These are phyloP conservation scores for Drosophila varians DNA, from an alignment of 1,140 invertebrate species.

Conservation along the genomic window DNA sequence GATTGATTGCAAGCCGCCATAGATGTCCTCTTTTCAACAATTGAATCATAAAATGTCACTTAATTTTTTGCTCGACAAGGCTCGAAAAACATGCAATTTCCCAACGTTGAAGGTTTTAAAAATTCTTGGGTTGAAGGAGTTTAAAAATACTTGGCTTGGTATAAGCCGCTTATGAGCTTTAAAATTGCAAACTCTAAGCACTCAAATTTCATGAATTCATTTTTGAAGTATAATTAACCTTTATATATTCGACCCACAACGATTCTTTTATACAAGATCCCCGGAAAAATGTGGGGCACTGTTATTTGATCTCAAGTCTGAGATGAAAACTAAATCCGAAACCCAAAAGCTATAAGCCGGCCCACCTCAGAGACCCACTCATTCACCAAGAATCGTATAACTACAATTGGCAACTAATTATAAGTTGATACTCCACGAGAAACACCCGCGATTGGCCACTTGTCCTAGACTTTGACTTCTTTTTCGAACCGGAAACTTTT, in stretches of 20 bases:
- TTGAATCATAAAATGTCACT: constrained; percentile 21
- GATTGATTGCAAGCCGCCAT: constrained; percentile 32
- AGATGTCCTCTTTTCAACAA: constrained; percentile 28
- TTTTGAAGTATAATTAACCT: constrained; percentile 12
- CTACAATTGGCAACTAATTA: constrained; percentile 45
- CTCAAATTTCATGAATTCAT: constrained; percentile 23
- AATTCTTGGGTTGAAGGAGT: no score
- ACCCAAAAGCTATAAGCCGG: constrained; percentile 25
- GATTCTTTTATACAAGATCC: constrained; percentile 19
- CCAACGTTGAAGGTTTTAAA: no score
- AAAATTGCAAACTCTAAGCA: background rate
- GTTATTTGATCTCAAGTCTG: constrained; percentile 22
- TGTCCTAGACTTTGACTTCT: constrained; percentile 80
- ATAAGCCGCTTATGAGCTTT: background rate
- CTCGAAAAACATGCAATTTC: no score
- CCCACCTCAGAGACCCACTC: background rate
- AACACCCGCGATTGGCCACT: constrained; percentile 27
- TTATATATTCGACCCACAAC: constrained; percentile 12
- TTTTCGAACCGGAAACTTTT: constrained; percentile 69
- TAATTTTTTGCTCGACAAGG: no score
- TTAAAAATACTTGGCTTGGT: no score
- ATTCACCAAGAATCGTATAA: constrained; percentile 26
- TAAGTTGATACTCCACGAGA: constrained; percentile 15
- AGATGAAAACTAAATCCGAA: constrained; percentile 19
- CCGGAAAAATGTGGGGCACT: constrained; percentile 1